These are phyloP conservation scores for Drusus annulatus DNA, from an alignment of 1,140 invertebrate genomes.

Conservation along the genomic window DNA sequence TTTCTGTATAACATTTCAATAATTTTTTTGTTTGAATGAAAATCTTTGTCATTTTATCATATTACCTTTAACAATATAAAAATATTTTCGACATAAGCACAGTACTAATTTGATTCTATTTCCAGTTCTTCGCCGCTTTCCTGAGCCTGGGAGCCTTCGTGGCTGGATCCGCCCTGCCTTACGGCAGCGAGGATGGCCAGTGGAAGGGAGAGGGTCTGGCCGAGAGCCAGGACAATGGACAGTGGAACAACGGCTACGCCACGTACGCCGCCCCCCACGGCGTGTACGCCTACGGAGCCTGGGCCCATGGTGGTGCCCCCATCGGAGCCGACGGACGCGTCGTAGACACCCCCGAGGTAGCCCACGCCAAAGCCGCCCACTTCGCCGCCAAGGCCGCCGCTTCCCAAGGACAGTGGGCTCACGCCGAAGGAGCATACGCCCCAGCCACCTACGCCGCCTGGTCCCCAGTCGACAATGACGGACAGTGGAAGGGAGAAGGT, in stretches of 20 bases:
- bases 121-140: constrained; percentile 26
- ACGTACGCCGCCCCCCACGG: constrained; percentile 65
- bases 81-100: no score
- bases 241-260: constrained; percentile 9
- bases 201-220: constrained; percentile 39
- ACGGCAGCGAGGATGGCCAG: not conserved
- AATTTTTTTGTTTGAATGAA: no score
- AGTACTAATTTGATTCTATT: constrained; percentile 20
- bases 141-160: constrained; percentile 40
- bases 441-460: not conserved
- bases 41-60: no score
- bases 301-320: constrained; percentile 43
- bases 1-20: no score
- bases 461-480: constrained; percentile 36
- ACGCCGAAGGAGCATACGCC: not conserved
- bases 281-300: not conserved
- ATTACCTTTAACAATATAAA: no score
- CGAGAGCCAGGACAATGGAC: constrained; percentile 43
- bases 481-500: constrained; percentile 51
- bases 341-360: constrained; percentile 70
- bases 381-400: constrained; percentile 57
- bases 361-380: constrained; percentile 69
- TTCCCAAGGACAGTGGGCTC: not conserved
- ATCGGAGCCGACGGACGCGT: constrained; percentile 59
- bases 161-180: constrained; percentile 3